These are phyloP conservation scores for Lophius americanus DNA, from an alignment of 2,797 vertebrate species.

Conservation along the genomic window DNA sequence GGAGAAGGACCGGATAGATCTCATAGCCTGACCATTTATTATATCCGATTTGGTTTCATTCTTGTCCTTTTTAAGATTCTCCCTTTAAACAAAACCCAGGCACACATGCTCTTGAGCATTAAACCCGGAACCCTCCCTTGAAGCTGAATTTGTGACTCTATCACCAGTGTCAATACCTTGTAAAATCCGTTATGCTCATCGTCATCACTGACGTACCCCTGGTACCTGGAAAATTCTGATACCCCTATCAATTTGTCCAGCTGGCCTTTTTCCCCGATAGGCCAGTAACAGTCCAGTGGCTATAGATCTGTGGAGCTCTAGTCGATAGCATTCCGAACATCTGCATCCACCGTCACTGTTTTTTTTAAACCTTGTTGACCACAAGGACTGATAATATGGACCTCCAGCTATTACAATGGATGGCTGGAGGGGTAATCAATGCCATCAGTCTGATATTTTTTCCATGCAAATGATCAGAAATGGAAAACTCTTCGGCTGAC, in stretches of 20 bases:
- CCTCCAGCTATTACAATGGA: conserved; percentile 21
- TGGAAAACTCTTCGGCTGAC: conserved; percentile 9
- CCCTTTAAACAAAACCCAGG: neutral
- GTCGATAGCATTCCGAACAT: conserved; percentile 63
- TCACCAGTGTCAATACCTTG: conserved; percentile 14
- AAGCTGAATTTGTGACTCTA: conserved; percentile 7
- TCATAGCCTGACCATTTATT: conserved; percentile 29
- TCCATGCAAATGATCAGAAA: conserved; percentile 1
- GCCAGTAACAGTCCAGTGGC: conserved; percentile 39
- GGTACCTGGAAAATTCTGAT: conserved; percentile 39
- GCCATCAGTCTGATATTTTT: conserved; percentile 32
- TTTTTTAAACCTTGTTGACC: conserved; percentile 54
- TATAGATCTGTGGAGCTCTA: conserved; percentile 54
- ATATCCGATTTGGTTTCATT: conserved; percentile 13
- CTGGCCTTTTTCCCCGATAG: conserved; percentile 49
- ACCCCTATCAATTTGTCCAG: conserved; percentile 61
- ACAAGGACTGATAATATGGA: conserved; percentile 12
- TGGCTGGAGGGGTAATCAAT: conserved; percentile 34
- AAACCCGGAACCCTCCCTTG: conserved; percentile 20
- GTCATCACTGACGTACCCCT: conserved; percentile 37
- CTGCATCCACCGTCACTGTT: conserved; percentile 52
- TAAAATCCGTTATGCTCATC: conserved; percentile 61
- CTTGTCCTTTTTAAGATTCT: conserved; percentile 3
- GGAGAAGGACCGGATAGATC: neutral
- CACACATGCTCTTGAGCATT: conserved; percentile 27